Evolutionary conservation across 2,113 vertebrate genomes (phyloP), one percentile per base, ranked within the genome.

Genomic region (Dolichotis patagonum): DNA sequence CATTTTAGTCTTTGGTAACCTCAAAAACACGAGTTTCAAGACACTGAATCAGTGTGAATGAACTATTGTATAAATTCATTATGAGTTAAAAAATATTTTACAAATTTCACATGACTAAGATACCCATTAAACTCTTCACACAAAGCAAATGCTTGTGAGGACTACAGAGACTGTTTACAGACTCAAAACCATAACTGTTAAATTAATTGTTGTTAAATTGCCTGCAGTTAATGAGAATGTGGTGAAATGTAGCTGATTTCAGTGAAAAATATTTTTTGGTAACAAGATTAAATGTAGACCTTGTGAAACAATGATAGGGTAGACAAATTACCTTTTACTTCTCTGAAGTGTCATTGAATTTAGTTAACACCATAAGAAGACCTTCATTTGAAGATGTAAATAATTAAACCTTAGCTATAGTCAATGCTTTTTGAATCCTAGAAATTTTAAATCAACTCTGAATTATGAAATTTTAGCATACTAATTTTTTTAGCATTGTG

Each of bases 121-220:
- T 41, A 38, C 28, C 14, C 62, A 54, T 73, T 80, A 90, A 75
- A 90, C 22, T 56, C 22, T 56, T 77, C 38, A 62, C 80, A 75
- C 22, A 65, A 43, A 85, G 22, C 22, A 24, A 86, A 58, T 8
- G 89, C 32, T 32, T 80, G 19, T 41, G 52, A 81, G 43, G 92
- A 88, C 13, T 63, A 63, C 35, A 67, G 65, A 94, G 43, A 46
- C 32, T 85, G 52, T 56, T 95, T 95, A 92, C 54, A 63, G 71
- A 24, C 4, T 41, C 38, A 43, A n/a, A 49, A 67, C 16, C 8
- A 2, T 32, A 67, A 67, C 20, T 67, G 41, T 30, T 93, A 71
- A 92, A 65, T 88, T 78, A 84, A 71, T 52, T 90, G 65, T 60
- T 71, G n/a, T 75, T 52, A 95, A 86, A 75, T 81, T 85, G 90